Conservation (phyloP, 2,888 invertebrate genomes). For the Ormia ochracea region DNA sequence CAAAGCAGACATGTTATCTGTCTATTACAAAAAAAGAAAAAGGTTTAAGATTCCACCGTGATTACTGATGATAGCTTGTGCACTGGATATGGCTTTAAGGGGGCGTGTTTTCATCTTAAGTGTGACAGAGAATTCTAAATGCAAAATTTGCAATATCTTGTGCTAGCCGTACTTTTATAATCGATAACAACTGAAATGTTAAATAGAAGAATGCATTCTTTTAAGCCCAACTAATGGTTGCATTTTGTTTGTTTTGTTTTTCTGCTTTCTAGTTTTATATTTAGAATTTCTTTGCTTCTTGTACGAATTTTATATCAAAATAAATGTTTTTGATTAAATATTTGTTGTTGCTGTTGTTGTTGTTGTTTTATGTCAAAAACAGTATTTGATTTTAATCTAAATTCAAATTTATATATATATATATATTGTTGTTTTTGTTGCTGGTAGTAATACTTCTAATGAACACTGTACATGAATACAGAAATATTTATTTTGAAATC, state of each 20-base stretch:
- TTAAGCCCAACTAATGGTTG: not conserved
- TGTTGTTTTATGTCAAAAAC: not conserved
- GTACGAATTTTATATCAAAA: conserved; percentile 25
- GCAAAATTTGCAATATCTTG: not conserved
- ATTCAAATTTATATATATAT: no score
- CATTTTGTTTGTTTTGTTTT: not conserved
- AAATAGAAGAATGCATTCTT: conserved; percentile 44
- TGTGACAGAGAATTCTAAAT: not conserved
- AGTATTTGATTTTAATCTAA: not conserved
- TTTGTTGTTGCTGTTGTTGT: not conserved
- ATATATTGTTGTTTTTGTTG: no score
- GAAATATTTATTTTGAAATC: conserved; percentile 20
- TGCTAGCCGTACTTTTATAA: not conserved
- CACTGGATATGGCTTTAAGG: no score
- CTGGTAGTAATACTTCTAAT: conserved; percentile 5
- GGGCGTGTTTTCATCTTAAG: not conserved
- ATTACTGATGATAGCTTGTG: no score
- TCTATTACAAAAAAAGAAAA: no score
- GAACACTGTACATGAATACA: conserved; percentile 34
- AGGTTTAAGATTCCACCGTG: no score
- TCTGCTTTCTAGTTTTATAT: not conserved
- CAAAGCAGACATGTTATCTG: no score
- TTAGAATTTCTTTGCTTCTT: conserved; percentile 28
- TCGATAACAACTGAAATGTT: not conserved
- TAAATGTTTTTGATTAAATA: conserved; percentile 4